These are phyloP conservation scores for Ginglymostoma cirratum DNA, from an alignment of 2,113 vertebrate genomes.

Conservation along the genomic window DNA sequence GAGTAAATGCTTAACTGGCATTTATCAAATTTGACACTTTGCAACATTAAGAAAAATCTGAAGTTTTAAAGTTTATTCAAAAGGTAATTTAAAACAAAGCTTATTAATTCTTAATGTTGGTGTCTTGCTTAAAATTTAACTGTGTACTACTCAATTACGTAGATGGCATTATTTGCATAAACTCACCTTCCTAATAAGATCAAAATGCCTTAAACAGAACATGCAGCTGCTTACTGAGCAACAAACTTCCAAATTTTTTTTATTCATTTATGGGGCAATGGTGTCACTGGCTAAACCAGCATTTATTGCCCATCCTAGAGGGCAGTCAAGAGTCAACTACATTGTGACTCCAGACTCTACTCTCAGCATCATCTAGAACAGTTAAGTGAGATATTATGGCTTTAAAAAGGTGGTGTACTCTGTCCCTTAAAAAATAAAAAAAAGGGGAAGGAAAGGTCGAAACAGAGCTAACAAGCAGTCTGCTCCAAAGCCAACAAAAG, in stretches of 20 bases:
- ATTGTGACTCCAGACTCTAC: too few relatives aligned
- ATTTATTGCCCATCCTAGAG: too few relatives aligned
- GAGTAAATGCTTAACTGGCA: not conserved
- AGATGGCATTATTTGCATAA: not conserved
- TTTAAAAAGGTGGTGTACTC: too few relatives aligned
- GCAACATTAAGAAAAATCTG: not conserved
- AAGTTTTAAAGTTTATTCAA: not conserved
- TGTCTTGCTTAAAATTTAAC: not conserved
- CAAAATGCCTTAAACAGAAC: not conserved
- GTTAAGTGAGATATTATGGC: too few relatives aligned
- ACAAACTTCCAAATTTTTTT: not conserved
- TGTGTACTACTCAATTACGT: not conserved
- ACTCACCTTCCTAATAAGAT: not conserved
- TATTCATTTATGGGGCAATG: too few relatives aligned
- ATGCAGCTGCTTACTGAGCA: not conserved
- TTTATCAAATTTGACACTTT: not conserved
- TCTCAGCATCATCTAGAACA: too few relatives aligned
- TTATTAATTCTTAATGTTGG: not conserved
- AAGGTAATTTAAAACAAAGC: not conserved
- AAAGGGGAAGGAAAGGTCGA: too few relatives aligned
- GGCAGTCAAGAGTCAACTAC: too few relatives aligned
- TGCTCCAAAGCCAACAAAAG: too few relatives aligned
- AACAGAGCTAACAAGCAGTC: too few relatives aligned
- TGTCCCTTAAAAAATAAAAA: too few relatives aligned
- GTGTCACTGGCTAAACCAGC: too few relatives aligned